Base-by-base conservation (phyloP, 2,113 vertebrate species). In the Taxidea taxus region DNA sequence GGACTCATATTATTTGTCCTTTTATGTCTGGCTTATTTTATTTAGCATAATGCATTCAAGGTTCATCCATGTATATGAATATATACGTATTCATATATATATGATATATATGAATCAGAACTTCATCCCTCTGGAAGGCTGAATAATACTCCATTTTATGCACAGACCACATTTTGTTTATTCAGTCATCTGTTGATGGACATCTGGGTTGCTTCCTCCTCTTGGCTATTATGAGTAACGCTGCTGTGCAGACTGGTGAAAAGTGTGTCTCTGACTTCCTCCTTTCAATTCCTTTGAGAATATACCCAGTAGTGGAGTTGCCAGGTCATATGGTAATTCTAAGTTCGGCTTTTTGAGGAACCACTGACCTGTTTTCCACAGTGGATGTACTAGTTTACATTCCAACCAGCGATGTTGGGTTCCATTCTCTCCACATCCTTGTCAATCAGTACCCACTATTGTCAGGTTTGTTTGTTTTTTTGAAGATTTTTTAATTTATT, bases 131-230 rank as follows among this genome's bases (percentile, higher is more conserved):
- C 81, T 34, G 42, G 16, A 49, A 56, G 49, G 66, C 20, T 18
- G 39, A 56, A 21, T 25, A 44, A 58, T 54, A 56, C 14, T 54
- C 34, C n/a, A 21, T 0, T 7, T 39, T 29, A 7, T 0, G 3
- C 7, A 42, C 0, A 6, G 0, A 16, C 14, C 13, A 6, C 29
- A 8, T 34, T 44, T 49, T 60, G n/a, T 29, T 47, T 47, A n/a
- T 13, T 60, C 1, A 34, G 29, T n/a, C 3, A 31, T 2, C 58
- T 39, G n/a, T 0, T 58, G 42, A 62, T 27, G 66, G 39, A 49
- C 42, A 54, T 8, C 7, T 9, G n/a, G n/a, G 15, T 6, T 16
- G 10, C n/a, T 16, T 70, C 77, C 4, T 29, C 27, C 7, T 72
- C 34, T 25, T 11, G 31, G 60, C 20, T 25, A 16, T 0, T 44